Conservation (phyloP, 2,888 invertebrate genomes). For the Epistrophe grossulariae region DNA sequence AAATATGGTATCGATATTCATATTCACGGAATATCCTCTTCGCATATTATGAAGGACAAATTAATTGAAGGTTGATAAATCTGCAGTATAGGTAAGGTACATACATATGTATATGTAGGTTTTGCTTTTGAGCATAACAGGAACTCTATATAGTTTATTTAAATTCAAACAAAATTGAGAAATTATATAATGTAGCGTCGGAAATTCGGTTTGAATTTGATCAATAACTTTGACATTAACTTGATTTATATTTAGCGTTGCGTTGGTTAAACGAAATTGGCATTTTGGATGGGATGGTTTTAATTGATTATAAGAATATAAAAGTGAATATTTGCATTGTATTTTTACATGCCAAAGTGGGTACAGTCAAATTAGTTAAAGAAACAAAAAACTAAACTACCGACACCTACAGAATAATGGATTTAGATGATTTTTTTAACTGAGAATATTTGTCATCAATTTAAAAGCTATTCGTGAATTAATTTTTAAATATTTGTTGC, state of each 20-base stretch:
- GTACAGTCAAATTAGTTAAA: no score
- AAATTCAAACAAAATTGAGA: background rate
- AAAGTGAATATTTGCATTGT: no score
- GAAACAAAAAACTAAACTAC: no score
- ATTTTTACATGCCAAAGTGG: no score
- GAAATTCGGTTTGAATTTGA: background rate
- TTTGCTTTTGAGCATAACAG: background rate
- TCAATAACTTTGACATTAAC: background rate
- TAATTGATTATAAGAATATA: no score
- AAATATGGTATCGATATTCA: constrained; percentile 13
- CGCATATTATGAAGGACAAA: background rate
- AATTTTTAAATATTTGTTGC: no score
- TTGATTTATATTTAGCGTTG: background rate
- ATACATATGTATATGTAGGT: background rate
- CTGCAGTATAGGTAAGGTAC: background rate
- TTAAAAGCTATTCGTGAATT: no score
- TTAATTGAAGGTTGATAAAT: constrained; percentile 35
- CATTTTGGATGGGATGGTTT: no score
- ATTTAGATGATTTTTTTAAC: no score
- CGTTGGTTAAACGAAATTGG: no score
- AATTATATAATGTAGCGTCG: background rate
- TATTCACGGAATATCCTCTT: constrained; percentile 4
- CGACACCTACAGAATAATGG: no score
- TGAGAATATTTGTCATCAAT: no score
- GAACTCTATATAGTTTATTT: constrained; percentile 1